These are phyloP conservation scores for Vanessa tameamea DNA, from an alignment of 1,140 invertebrate genomes.

Conservation along the genomic window DNA sequence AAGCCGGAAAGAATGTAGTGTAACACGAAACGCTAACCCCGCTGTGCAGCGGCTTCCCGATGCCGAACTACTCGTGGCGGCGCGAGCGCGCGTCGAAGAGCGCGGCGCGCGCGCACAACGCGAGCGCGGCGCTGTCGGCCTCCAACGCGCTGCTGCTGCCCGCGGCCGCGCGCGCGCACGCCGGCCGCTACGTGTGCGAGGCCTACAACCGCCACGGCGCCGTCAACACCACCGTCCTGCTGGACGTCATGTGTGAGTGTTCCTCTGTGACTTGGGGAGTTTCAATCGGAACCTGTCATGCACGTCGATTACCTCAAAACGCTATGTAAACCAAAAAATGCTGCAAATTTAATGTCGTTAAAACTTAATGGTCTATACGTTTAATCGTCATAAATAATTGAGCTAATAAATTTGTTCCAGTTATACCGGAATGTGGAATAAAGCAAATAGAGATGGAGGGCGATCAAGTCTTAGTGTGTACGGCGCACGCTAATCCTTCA, in stretches of 20 bases:
- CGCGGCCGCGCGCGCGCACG: constrained; percentile 82
- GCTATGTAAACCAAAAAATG: too few relatives aligned
- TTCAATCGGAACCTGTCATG: too few relatives aligned
- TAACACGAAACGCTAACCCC: neutral
- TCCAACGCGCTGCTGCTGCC: constrained; percentile 58
- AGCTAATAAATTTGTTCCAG: constrained; percentile 74
- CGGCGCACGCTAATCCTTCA: constrained; percentile 89
- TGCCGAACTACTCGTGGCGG: constrained; percentile 85
- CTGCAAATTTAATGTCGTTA: too few relatives aligned
- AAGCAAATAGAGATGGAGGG: constrained; percentile 86
- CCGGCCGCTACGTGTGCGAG: constrained; percentile 88
- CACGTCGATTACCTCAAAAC: too few relatives aligned
- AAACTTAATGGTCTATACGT: neutral
- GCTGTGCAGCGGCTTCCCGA: constrained; percentile 64
- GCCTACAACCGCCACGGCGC: constrained; percentile 89
- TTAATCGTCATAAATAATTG: neutral
- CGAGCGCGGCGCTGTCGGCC: constrained; percentile 52
- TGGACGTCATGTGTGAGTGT: constrained; percentile 91
- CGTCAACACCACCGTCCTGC: constrained; percentile 82
- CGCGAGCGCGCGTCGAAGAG: constrained; percentile 77
- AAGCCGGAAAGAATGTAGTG: too few relatives aligned
- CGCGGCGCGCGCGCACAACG: constrained; percentile 44
- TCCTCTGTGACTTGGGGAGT: neutral
- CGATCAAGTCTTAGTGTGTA: constrained; percentile 89
- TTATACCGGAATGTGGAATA: constrained; percentile 91